Conservation (phyloP, 2,797 vertebrate species). For the Typhlichthys subterraneus region DNA sequence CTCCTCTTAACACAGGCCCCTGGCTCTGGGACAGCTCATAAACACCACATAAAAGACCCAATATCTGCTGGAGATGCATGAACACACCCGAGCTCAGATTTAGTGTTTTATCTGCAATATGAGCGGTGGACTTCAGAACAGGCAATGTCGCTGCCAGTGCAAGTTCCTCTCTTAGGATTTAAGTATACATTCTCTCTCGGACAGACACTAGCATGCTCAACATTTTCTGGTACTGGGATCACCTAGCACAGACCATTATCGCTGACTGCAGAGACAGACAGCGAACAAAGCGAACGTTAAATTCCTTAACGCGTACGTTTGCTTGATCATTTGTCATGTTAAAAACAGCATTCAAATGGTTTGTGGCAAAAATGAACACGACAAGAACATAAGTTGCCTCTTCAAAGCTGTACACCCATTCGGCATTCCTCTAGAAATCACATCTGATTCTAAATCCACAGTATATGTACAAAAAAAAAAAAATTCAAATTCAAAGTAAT, state of each 20-base stretch:
- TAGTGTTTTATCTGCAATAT: slow-evolving; percentile 66
- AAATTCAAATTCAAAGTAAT: slow-evolving; percentile 18
- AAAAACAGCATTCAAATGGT: slow-evolving; percentile 52
- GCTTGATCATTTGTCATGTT: slow-evolving; percentile 39
- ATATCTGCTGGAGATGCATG: slow-evolving; percentile 61
- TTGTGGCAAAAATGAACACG: slow-evolving; percentile 54
- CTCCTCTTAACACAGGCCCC: slow-evolving; percentile 55
- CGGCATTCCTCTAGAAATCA: slow-evolving; percentile 50
- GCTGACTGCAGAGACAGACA: slow-evolving; percentile 49
- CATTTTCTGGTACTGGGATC: slow-evolving; percentile 52
- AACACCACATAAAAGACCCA: slow-evolving; percentile 40
- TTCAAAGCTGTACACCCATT: slow-evolving; percentile 66
- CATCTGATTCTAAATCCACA: slow-evolving; percentile 54
- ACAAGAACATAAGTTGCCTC: slow-evolving; percentile 56
- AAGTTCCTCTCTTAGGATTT: slow-evolving; percentile 49
- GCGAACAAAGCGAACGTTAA: slow-evolving; percentile 44
- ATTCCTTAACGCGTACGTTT: slow-evolving; percentile 47
- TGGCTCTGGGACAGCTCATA: slow-evolving; percentile 45
- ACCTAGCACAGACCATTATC: slow-evolving; percentile 50
- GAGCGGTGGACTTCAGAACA: slow-evolving; percentile 56
- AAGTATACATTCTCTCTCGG: slow-evolving; percentile 64
- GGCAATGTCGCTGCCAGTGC: slow-evolving; percentile 47
- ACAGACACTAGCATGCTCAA: slow-evolving; percentile 51
- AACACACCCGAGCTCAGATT: slow-evolving; percentile 65
- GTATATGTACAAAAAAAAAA: slow-evolving; percentile 57